These are phyloP conservation scores for Hycleus cichorii DNA, from an alignment of 1,140 invertebrate species.

Conservation along the genomic window DNA sequence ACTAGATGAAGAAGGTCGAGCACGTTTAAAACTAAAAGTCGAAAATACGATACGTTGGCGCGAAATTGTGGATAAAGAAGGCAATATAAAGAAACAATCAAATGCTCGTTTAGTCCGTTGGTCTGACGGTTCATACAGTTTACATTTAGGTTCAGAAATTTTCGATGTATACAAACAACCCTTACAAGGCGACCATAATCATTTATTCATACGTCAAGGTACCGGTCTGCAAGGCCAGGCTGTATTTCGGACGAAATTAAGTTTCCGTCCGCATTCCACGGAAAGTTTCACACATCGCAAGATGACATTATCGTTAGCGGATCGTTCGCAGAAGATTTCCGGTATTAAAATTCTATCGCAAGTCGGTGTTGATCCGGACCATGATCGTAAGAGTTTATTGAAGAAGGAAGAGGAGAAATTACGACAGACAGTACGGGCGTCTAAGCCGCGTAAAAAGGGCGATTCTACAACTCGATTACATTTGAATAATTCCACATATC, in stretches of 20 bases:
- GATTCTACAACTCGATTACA: conserved; percentile 47
- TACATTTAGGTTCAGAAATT: conserved; percentile 94
- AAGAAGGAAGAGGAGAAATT: conserved; percentile 93
- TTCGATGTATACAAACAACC: conserved; percentile 96
- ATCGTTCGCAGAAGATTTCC: conserved; percentile 91
- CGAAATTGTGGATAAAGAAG: conserved; percentile 76
- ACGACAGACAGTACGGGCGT: conserved; percentile 70
- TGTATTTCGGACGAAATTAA: conserved; percentile 92
- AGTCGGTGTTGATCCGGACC: conserved; percentile 90
- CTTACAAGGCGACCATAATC: conserved; percentile 85
- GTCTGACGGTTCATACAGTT: conserved; percentile 97
- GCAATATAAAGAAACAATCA: conserved; percentile 79
- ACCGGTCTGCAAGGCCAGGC: conserved; percentile 96
- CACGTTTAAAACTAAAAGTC: conserved; percentile 85
- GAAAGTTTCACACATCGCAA: conserved; percentile 98
- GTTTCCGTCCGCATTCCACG: conserved; percentile 95
- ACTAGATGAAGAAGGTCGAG: conserved; percentile 93
- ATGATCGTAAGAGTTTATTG: conserved; percentile 64
- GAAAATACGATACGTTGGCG: conserved; percentile 98
- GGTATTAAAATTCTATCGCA: conserved; percentile 95
- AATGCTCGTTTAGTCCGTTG: conserved; percentile 94
- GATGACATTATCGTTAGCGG: conserved; percentile 95
- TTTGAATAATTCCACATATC: conserved; percentile 42
- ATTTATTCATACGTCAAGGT: conserved; percentile 91
- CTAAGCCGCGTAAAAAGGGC: conserved; percentile 52